Evolutionary conservation across 2,113 vertebrate genomes (phyloP), one percentile per base, ranked within the genome.

Genomic region (Gallinago jamesoni): DNA sequence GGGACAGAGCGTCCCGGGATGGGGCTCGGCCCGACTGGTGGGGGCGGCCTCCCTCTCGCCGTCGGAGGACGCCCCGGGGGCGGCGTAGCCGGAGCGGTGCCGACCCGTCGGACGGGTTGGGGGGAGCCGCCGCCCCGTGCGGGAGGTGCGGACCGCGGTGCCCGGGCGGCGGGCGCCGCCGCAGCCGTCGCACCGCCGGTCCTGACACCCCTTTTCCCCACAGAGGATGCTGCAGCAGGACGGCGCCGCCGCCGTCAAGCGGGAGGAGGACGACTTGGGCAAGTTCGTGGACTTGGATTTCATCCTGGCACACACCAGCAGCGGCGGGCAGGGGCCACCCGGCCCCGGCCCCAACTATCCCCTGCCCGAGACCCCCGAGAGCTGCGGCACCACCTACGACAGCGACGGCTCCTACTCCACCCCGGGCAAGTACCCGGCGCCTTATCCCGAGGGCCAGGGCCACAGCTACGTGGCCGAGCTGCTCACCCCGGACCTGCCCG

Each of bases 231-330:
- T 94, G 39, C 93, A 94, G 20, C 98, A 98, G 87, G 96, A 91
- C 93, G 74, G 97, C 97, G 4, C 89, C 94, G 60, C 56, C 21
- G 66, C 89, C 11, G 75, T 98, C 50, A 97, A 97, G 81, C 95
- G 97, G 83, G 99, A 99, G 39, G 99, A 99, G 4, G 99, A 99
- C 87, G 99, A 99, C 12, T 92, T 99, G 70, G 98, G 97, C 24
- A 98, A 98, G 66, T 99, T 99, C 93, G 78, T 99, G 90, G 99
- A 99, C 96, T 97, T 99, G 73, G 99, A 99, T 47, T 99, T 99
- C 96, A 99, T 99, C 91, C 89, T 99, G 84, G 98, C 99, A 2
- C 99, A 99, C 97, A 98, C 98, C 1, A 97, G 98, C 68, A 87
- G 96, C 72, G 96, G 97, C 15, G 97, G 97, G 17, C 95, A 95